These are phyloP conservation scores for Aegotheles bennettii DNA, from an alignment of 2,113 vertebrate species.

Conservation along the genomic window DNA sequence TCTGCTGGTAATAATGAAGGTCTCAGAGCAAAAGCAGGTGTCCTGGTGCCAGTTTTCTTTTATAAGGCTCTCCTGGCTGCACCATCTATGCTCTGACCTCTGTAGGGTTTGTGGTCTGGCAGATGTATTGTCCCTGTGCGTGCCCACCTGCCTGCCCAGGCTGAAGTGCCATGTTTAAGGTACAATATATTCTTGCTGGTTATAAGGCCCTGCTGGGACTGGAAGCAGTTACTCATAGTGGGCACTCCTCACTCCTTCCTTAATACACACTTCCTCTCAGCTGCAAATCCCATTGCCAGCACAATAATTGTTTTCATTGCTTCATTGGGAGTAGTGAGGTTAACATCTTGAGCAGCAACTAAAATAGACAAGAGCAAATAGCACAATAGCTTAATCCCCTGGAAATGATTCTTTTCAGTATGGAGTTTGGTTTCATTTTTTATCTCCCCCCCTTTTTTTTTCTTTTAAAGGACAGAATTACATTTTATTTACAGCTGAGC, in stretches of 20 bases:
- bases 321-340: constrained; percentile 21
- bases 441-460: not conserved
- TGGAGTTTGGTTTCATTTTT: not conserved
- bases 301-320: constrained; percentile 19
- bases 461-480: not conserved
- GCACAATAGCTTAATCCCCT: constrained; percentile 15
- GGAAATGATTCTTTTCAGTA: constrained; percentile 1
- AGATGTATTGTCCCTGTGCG: not conserved
- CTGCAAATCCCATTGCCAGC: not conserved
- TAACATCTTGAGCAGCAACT: not conserved
- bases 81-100: not conserved
- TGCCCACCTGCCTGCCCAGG: accelerated
- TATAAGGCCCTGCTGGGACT: not conserved
- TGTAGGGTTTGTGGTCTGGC: not conserved
- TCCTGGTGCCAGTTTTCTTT: not conserved
- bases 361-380: constrained; percentile 11
- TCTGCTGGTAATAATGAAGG: not conserved
- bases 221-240: not conserved
- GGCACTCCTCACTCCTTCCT: not conserved
- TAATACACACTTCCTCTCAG: not conserved
- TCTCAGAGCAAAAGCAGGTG: not conserved
- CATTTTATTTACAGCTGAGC: not conserved
- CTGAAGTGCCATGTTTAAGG: not conserved
- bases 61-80: not conserved
- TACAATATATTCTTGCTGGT: not conserved